Base-by-base conservation (phyloP, 1,140 invertebrate genomes). In the Micrasema minimum region DNA sequence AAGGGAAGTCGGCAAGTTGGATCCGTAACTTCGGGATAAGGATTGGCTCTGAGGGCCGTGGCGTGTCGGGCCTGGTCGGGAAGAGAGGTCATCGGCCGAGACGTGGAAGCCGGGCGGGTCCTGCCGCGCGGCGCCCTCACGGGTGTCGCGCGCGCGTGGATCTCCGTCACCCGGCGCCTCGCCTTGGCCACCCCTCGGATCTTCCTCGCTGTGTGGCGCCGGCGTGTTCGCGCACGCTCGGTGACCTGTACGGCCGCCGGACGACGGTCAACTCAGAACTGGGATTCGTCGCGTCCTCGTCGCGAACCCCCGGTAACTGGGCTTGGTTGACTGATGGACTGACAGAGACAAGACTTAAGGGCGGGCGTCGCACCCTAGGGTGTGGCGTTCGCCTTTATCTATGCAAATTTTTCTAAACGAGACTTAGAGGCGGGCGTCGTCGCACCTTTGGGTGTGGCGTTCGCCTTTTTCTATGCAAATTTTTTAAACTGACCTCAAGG, bases 21-120 rank as follows among this genome's bases (percentile, higher is more conserved):
- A 92, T 92, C 89, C 89, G 89, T 81, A 81, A 81, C 80, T 81
- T 81, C 80, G 79, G 79, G 77, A 81, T 77, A 81, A 81, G 89
- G 89, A 85, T 90, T 91, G 89, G 88, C 89, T 91, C 90, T 91
- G 87, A 89, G 87, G 89, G 85, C 85, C 83, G 87, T 85, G 87
- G 80, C 82, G 83, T 82, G 87, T 88, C 87, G 87, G 88, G 88
- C 86, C 88, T 86, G 83, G 80, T 79, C 76, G 78, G 79, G 79
- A 82, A 81, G 80, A 81, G 80, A 79, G 80, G 80, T 77, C 80
- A 77, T 74, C 75, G 81, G 78, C 78, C 78, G 79, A 80, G 79
- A 80, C 80, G 79, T 79, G 78, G 77, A 66, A 51, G 61, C 61
- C 57, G 61, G 61, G 61, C 79, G 46, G 46, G 46, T 50, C 46